These are phyloP conservation scores for Marcusenius ussheri DNA, from an alignment of 2,113 vertebrate species.

Conservation along the genomic window DNA sequence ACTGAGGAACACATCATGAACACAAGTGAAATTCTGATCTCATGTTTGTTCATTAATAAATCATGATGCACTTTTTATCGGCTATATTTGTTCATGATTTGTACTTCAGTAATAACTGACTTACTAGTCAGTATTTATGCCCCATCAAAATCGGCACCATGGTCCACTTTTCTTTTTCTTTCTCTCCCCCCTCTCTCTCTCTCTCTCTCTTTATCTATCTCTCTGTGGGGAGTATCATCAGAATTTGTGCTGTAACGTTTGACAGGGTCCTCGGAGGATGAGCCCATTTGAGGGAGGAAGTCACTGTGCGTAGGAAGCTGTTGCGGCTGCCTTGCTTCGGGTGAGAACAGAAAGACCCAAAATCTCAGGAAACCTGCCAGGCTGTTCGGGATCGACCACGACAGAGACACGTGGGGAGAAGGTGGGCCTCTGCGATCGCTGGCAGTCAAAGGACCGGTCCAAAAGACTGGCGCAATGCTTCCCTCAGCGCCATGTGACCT, in stretches of 20 bases:
- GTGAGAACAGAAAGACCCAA: not conserved
- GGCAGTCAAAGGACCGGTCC: too few relatives aligned
- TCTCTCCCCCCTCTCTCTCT: not conserved
- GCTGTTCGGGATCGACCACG: not conserved
- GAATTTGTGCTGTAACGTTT: not conserved
- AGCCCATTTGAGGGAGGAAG: not conserved
- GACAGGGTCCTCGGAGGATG: not conserved
- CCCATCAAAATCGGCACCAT: not conserved
- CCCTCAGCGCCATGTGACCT: too few relatives aligned
- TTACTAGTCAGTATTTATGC: not conserved
- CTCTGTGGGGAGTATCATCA: not conserved
- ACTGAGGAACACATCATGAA: not conserved
- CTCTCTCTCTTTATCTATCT: not conserved
- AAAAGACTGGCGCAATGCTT: not conserved
- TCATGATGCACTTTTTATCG: not conserved
- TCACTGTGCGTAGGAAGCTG: not conserved
- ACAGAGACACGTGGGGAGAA: not conserved
- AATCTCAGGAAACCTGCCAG: not conserved
- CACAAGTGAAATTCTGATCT: not conserved
- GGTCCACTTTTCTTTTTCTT: not conserved
- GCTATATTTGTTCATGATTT: not conserved
- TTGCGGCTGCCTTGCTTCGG: too few relatives aligned
- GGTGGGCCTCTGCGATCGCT: too few relatives aligned
- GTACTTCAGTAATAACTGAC: not conserved
- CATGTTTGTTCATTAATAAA: not conserved